Evolutionary conservation across 1,140 invertebrate genomes (phyloP), one percentile per base, ranked within the genome.

Genomic region (Ctenoplectra terminalis): DNA sequence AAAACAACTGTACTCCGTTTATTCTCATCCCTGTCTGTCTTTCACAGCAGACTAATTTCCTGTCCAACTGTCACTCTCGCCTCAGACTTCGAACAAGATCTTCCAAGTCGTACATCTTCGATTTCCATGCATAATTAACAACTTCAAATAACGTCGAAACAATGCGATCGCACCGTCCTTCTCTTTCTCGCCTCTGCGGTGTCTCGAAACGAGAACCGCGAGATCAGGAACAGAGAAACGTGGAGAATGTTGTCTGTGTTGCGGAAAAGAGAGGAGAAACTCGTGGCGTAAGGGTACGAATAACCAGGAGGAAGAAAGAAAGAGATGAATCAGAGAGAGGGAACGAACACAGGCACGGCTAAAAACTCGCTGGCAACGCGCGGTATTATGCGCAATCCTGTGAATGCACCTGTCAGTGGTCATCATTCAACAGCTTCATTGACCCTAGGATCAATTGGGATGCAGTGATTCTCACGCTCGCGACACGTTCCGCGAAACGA

Each of bases 361-460:
- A 85, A 88, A 88, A 88, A 89, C 82, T 79, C 72, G 78, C 81
- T 79, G 78, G 73, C 78, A 84, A 87, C 82, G 58, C 69, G 69
- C 82, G 74, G 86, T 82, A 87, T 83, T 85, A 85, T 83, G 77
- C 75, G 81, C 87, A 82, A 89, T 86, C 84, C 88, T 75, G 67
- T 88, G 88, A 89, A 87, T 90, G 87, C 90, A 90, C 89, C 89
- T 90, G 90, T 90, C 90, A 90, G 85, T 90, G 88, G 85, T 89
- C 85, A 90, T 90, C 89, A 90, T 90, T 90, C 89, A 90, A 90
- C 90, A 87, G 90, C 90, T 90, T 90, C 90, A 90, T 90, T 90
- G 89, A 90, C 89, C 90, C 82, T 84, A 89, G 80, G 90, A 90
- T 90, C 90, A 90, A 90, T 90, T 90, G 89, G 89, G 89, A 89